Evolutionary conservation across 2,113 vertebrate species (phyloP).

Genomic region (Aldabrachelys gigantea): DNA sequence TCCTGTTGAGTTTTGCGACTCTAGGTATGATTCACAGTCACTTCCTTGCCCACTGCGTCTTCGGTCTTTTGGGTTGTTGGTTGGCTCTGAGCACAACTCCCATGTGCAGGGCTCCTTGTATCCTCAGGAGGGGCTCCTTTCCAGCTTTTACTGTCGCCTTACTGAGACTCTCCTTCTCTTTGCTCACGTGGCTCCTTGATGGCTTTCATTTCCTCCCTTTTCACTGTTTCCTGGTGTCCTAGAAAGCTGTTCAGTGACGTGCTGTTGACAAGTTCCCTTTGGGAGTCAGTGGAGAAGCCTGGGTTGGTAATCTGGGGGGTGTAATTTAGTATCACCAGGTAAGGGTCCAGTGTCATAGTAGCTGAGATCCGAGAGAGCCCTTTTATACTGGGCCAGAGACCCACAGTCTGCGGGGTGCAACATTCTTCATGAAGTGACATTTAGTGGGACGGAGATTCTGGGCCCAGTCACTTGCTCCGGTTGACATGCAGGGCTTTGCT

Average conservation of each 20-base stretch:
- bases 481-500: not conserved
- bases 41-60: not conserved
- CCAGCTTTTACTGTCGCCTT: rapidly evolving
- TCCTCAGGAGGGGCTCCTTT: not conserved
- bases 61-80: not conserved
- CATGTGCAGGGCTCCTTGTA: not conserved
- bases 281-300: not conserved
- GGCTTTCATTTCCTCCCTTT: rapidly evolving
- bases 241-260: not conserved
- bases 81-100: not conserved
- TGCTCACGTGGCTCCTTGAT: not conserved
- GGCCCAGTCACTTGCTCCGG: not conserved
- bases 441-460: not conserved
- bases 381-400: not conserved
- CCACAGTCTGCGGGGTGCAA: not conserved
- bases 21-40: not conserved
- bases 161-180: not conserved
- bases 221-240: not conserved
- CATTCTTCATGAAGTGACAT: not conserved
- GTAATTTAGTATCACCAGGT: not conserved
- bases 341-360: not conserved
- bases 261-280: no score
- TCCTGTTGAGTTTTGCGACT: not conserved
- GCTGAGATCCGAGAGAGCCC: not conserved
- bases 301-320: not conserved